These are phyloP conservation scores for Lepus timidus DNA, from an alignment of 2,113 vertebrate species.

Conservation along the genomic window DNA sequence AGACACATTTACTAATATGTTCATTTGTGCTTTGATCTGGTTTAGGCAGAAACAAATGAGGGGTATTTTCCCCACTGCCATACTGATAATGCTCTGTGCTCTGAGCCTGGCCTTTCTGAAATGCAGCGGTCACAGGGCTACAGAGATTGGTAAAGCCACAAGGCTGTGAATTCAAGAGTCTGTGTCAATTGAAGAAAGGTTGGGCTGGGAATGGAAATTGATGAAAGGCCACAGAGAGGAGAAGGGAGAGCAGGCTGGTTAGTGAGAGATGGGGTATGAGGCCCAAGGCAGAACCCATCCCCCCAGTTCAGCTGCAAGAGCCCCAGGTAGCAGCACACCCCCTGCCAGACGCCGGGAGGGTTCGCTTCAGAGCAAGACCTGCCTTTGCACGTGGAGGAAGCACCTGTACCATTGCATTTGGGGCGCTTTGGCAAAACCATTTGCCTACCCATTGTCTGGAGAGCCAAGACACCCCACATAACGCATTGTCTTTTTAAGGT, in stretches of 20 bases:
- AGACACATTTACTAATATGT: neutral
- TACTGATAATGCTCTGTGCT: neutral
- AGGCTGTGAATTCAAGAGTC: neutral
- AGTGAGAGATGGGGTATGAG: too few relatives aligned
- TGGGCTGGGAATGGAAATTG: neutral
- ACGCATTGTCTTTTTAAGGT: neutral
- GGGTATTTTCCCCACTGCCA: neutral
- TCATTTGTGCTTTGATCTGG: conserved; percentile 5
- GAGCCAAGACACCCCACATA: neutral
- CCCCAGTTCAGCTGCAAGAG: accelerated
- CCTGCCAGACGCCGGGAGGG: accelerated
- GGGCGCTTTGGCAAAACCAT: neutral
- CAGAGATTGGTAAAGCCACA: neutral
- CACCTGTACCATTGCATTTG: too few relatives aligned
- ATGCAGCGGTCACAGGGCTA: neutral
- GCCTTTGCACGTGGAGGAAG: neutral
- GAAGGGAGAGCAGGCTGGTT: too few relatives aligned
- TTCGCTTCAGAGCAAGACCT: neutral
- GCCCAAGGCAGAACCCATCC: neutral
- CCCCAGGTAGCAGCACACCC: accelerated
- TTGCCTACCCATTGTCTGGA: neutral
- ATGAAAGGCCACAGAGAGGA: neutral
- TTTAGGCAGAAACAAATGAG: neutral
- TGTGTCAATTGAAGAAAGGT: neutral
- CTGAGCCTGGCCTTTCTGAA: neutral